These are phyloP conservation scores for Zosterops hypoxanthus DNA, from an alignment of 2,113 vertebrate species.

Conservation along the genomic window DNA sequence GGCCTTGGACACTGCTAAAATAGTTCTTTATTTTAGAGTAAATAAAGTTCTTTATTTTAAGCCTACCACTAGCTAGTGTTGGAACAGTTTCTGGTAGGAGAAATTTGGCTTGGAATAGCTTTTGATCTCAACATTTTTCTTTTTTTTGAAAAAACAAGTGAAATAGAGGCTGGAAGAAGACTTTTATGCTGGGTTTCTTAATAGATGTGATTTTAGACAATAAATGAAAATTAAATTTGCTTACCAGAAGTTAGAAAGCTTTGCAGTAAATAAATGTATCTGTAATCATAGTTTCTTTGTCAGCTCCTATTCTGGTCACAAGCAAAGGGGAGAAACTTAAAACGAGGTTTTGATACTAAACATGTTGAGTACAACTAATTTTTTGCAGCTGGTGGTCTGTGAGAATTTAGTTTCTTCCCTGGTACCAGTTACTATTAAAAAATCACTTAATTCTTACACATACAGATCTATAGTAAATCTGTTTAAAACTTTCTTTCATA, in stretches of 20 bases:
- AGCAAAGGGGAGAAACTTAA: background rate
- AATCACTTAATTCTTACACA: background rate
- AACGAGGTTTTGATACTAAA: background rate
- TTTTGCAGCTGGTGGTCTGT: background rate
- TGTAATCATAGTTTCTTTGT: background rate
- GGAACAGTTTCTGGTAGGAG: background rate
- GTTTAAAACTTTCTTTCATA: slow-evolving; percentile 57
- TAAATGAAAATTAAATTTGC: background rate
- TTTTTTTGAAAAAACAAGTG: background rate
- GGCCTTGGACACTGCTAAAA: background rate
- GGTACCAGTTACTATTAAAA: background rate
- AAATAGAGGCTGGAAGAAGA: background rate
- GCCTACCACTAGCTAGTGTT: background rate
- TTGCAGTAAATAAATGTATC: background rate
- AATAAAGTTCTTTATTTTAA: background rate
- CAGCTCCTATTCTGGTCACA: background rate
- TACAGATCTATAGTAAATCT: background rate
- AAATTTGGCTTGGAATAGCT: background rate
- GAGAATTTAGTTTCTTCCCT: background rate
- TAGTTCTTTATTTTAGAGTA: background rate
- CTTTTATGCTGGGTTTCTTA: background rate
- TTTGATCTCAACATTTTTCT: background rate
- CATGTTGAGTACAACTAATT: background rate
- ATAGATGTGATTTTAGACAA: background rate
- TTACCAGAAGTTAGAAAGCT: background rate